A percentile compares a stretch with the other conserved stretches of the same genome.
phyloP scores from a whole-genome alignment of 2,888 invertebrate genomes.

The Rhorus exstirpatorius region DNA sequence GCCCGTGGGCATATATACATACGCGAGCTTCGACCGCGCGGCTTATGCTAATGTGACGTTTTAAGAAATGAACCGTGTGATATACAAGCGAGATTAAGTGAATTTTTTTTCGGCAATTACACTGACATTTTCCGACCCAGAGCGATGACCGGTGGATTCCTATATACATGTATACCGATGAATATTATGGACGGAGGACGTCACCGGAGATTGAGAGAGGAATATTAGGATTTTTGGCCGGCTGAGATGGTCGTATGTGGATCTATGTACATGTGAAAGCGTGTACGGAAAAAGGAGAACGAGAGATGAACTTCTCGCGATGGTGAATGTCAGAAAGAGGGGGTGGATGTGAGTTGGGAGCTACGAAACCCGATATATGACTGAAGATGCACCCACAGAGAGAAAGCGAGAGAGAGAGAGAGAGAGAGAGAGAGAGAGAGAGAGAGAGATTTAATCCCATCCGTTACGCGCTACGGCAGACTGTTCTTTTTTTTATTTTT shows the following conservation, averaged over 20 bases:
- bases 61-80: constrained; percentile 68
- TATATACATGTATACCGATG: background rate
- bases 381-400: constrained; percentile 69
- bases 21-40: too few species aligned
- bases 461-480: too few species aligned
- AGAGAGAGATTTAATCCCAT: too few species aligned
- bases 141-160: too few species aligned
- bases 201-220: constrained; percentile 18
- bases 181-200: constrained; percentile 45
- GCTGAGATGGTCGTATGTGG: background rate
- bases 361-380: constrained; percentile 75
- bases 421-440: constrained; percentile 24
- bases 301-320: constrained; percentile 48
- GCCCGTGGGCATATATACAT: too few species aligned
- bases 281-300: constrained; percentile 35
- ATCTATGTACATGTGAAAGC: background rate
- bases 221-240: constrained; percentile 30
- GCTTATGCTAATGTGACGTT: constrained; percentile 77
- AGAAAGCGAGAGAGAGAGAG: constrained; percentile 38
- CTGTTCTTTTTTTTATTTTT: too few species aligned
- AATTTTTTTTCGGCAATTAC: constrained; percentile 76
- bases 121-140: constrained; percentile 57
- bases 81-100: constrained; percentile 73
- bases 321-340: constrained; percentile 23
- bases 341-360: constrained; percentile 54